These are phyloP conservation scores for Apotomis turbidana DNA, from an alignment of 2,888 invertebrate species.

Conservation along the genomic window DNA sequence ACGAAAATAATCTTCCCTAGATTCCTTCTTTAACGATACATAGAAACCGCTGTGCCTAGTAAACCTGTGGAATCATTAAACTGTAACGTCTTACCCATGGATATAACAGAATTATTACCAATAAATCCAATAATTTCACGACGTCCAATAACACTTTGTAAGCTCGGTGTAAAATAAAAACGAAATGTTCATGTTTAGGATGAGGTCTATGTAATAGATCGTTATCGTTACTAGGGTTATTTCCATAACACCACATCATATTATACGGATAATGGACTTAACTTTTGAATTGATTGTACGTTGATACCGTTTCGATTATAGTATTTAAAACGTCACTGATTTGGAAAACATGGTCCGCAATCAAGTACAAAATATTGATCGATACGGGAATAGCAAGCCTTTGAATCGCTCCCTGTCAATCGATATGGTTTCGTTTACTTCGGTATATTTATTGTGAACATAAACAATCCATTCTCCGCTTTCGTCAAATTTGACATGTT, in stretches of 20 bases:
- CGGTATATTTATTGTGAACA: constrained; percentile 24
- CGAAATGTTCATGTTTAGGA: constrained; percentile 15
- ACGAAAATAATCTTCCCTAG: constrained; percentile 30
- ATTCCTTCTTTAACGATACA: constrained; percentile 33
- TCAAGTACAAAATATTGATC: constrained; percentile 20
- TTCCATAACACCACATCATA: background rate
- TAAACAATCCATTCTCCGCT: constrained; percentile 26
- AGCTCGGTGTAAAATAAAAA: constrained; percentile 38
- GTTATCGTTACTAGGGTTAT: constrained; percentile 16
- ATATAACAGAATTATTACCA: constrained; percentile 36
- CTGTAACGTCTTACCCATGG: constrained; percentile 36
- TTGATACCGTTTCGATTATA: constrained; percentile 5
- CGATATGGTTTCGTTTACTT: constrained; percentile 26
- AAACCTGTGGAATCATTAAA: constrained; percentile 40
- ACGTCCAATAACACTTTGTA: constrained; percentile 37
- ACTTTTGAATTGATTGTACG: constrained; percentile 16
- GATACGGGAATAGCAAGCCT: constrained; percentile 13
- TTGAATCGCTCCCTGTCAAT: constrained; percentile 24
- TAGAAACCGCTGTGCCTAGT: constrained; percentile 31
- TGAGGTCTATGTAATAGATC: constrained; percentile 23
- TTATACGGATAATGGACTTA: constrained; percentile 3
- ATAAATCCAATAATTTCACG: constrained; percentile 41
- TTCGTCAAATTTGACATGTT: constrained; percentile 40
- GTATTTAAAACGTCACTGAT: constrained; percentile 17
- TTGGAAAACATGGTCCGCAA: constrained; percentile 21